Evolutionary conservation across 2,113 vertebrate genomes (phyloP), one percentile per base, ranked within the genome.

Genomic region (Mesoclemmys tuberculata): DNA sequence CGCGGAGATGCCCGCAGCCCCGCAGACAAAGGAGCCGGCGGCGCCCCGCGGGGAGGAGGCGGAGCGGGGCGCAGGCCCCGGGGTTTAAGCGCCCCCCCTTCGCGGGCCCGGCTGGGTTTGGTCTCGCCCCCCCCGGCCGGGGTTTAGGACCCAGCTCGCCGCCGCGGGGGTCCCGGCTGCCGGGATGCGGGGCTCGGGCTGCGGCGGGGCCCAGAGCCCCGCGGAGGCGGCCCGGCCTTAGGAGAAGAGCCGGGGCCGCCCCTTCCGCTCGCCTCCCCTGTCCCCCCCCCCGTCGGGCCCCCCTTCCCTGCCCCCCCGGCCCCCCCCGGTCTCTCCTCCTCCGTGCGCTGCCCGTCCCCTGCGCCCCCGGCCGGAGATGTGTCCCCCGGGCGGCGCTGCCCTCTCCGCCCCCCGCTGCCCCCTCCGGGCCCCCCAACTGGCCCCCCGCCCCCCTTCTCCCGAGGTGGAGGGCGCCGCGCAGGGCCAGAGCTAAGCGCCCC

Each of bases 51-150:
- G 89, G 89, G 95, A 78, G 94, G 94, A 29, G 75, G 96, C 83
- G 97, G 38, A 64, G 22, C 81, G 81, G 51, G 92, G 14, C 68
- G 58, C 94, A 82, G 94, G 93, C 95, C 95, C 90, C 12, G 81
- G 52, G 83, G 58, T 10, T 38, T 19, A 38, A 56, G 49, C 82
- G 88, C n/a, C 24, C 95, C 85, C 97, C 95, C 92, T 89, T n/a
- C 46, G 71, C 46, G 44, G 55, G 24, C 55, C 55, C 55, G 24
- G 55, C 27, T 58, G 56, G 27, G 14, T 31, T 58, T 51, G 48
- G 48, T 29, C 9, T 12, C 12, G 11, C 11, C 49, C 13, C 49
- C 49, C 29, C 7, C 16, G 35, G 27, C 6, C 11, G 41, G 14
- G 19, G 18, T 46, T 46, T 46, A 8, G 5, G 5, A 46, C 46